Evolutionary conservation across 2,113 vertebrate species (phyloP), one percentile per base, ranked within the genome.

Genomic region (Oncorhynchus nerka): DNA sequence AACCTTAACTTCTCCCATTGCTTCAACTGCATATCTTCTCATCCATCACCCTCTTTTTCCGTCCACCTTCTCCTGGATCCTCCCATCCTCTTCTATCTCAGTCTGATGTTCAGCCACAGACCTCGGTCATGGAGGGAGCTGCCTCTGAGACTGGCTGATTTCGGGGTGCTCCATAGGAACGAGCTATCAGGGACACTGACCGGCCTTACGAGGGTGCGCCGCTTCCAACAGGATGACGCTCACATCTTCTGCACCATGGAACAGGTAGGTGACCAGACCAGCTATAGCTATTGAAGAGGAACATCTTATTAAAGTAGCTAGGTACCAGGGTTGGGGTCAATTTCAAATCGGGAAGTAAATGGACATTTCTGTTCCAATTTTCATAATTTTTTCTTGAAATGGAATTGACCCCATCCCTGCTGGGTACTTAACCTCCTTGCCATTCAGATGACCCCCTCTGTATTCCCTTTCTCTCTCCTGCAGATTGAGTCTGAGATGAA

Each of bases 161-260:
- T 99, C 51, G 97, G 97, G 3, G 96, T 98, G 66, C 94, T 99
- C 67, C 97, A 99, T 73, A 92, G 97, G 70, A 98, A 97, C 1
- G 97, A 99, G 49, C 93, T 96, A 22, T 97, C 95, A 0, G 97
- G 96, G 28, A 92, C 96, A 0, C 86, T 99, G 12, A 96, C 93
- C 0, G 97, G 97, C 45, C 91, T 99, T 77, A 98, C 96, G 64
- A 90, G 95, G 57, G 96, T 98, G 0, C 90, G 97, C 0, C 95
- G 97, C 32, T 99, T 99, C 90, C 96, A 99, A 66, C 97, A 99
- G 88, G 97, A 99, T 3, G 97, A 99, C 1, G 97, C 96, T 8
- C 97, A 99, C 89, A 97, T 99, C 84, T 99, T 99, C 88, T 99
- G 97, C 89, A 91, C 90, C 0, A 94, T 96, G 89, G 96, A 97